Conservation (phyloP, 2,113 vertebrate genomes). For the Gasterosteus nipponicus region DNA sequence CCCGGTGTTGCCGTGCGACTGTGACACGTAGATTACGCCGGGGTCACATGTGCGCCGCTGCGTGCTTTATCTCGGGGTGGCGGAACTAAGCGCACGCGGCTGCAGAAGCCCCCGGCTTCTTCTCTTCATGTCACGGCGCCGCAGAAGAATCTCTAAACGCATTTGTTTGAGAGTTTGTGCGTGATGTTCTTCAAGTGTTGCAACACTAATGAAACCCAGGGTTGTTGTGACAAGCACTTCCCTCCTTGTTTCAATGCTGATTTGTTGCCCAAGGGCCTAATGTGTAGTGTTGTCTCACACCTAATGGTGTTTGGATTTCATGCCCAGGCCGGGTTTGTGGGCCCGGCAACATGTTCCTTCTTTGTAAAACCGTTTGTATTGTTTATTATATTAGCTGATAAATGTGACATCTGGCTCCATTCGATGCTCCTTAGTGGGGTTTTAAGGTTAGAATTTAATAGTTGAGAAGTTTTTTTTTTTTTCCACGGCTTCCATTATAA, state of each 20-base stretch:
- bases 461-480: constrained; percentile 5
- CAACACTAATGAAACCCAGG: constrained; percentile 54
- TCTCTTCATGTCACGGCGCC: constrained; percentile 39
- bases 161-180: constrained; percentile 56
- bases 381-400: constrained; percentile 11
- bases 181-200: constrained; percentile 47
- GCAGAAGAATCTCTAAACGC: constrained; percentile 47
- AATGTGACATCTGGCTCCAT: constrained; percentile 35
- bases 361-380: constrained; percentile 36
- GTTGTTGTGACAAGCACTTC: constrained; percentile 59
- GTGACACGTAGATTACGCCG: constrained; percentile 65
- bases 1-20: constrained; percentile 41
- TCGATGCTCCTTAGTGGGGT: constrained; percentile 33
- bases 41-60: constrained; percentile 62
- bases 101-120: constrained; percentile 34
- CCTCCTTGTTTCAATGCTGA: constrained; percentile 52
- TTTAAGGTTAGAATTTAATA: constrained; percentile 29
- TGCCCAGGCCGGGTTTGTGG: constrained; percentile 32
- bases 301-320: constrained; percentile 65
- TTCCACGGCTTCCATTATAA: constrained; percentile 36
- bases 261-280: constrained; percentile 58
- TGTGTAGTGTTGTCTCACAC: constrained; percentile 66
- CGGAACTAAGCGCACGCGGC: constrained; percentile 74
- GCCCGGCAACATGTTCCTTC: constrained; percentile 33
- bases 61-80: constrained; percentile 70